Evolutionary conservation across 2,797 vertebrate genomes (phyloP).

Genomic region (Acipenser transmontanus): DNA sequence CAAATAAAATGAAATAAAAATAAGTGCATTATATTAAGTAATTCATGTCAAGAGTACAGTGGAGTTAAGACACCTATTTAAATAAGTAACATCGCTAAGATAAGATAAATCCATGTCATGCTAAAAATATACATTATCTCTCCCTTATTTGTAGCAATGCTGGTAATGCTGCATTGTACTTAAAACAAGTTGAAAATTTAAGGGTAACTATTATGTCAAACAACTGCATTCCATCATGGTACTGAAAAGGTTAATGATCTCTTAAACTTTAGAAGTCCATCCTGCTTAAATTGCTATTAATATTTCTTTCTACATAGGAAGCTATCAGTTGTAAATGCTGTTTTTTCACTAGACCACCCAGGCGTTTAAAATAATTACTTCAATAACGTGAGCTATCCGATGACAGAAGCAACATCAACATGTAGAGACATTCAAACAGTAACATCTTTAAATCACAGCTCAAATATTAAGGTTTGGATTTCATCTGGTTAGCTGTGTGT

Average conservation of each 20-base stretch:
- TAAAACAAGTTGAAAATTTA: background rate
- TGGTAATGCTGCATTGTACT: background rate
- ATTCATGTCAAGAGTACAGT: too few species aligned
- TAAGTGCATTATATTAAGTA: too few species aligned
- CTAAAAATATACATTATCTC: conserved; percentile 22
- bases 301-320: conserved; percentile 42
- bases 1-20: too few species aligned
- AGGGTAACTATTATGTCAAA: conserved; percentile 25
- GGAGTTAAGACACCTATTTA: background rate
- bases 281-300: conserved; percentile 27
- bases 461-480: conserved; percentile 30
- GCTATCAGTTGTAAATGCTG: conserved; percentile 44
- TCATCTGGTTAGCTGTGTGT: conserved; percentile 30
- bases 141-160: conserved; percentile 25
- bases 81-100: background rate
- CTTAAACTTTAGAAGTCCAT: conserved; percentile 29
- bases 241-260: conserved; percentile 38
- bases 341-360: conserved; percentile 53
- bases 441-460: conserved; percentile 34
- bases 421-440: conserved; percentile 25
- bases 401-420: conserved; percentile 39
- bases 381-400: conserved; percentile 42
- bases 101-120: conserved; percentile 10
- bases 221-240: conserved; percentile 14
- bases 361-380: conserved; percentile 55